Percentiles rank a stretch among this genome's conserved stretches.
phyloP scores from a whole-genome alignment of 2,113 vertebrate genomes.

The Hemicordylus capensis region DNA sequence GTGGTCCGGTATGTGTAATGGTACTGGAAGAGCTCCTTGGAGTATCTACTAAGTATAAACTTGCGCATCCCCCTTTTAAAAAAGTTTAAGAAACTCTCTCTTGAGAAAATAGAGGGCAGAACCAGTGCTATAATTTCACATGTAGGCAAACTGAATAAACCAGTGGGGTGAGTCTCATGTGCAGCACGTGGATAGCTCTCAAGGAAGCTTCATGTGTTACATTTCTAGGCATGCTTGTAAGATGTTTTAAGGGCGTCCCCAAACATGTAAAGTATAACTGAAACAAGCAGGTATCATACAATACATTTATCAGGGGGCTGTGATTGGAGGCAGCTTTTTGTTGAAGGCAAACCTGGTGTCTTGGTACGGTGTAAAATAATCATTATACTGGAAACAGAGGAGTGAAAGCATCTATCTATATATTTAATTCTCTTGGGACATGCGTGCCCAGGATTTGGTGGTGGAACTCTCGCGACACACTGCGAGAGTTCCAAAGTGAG shows the following conservation, averaged over 20 bases:
- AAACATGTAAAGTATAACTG: not conserved
- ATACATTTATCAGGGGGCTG: not conserved
- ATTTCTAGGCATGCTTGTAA: constrained; percentile 24
- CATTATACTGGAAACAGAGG: not conserved
- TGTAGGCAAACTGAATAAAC: constrained; percentile 38
- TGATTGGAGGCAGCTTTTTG: not conserved
- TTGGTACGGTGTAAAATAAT: not conserved
- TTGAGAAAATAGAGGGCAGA: not conserved
- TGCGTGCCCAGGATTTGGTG: too few species aligned
- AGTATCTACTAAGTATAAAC: constrained; percentile 51
- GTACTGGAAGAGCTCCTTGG: fast-evolving
- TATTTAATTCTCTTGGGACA: too few species aligned
- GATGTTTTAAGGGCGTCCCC: constrained; percentile 49
- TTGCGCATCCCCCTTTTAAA: too few species aligned
- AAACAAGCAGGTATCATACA: too few species aligned
- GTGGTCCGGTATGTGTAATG: too few species aligned
- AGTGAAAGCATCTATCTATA: constrained; percentile 41
- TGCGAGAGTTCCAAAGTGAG: too few species aligned
- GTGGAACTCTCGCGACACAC: too few species aligned
- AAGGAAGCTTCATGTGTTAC: constrained; percentile 48
- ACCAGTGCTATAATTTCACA: not conserved
- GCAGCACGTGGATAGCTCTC: constrained; percentile 39
- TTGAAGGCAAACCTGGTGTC: not conserved
- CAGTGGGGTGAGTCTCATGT: fast-evolving
- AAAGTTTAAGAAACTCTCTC: not conserved